Percentiles rank a stretch among this genome's conserved stretches.
Conservation (phyloP, 2,797 vertebrate genomes). For the Mycteria americana region DNA sequence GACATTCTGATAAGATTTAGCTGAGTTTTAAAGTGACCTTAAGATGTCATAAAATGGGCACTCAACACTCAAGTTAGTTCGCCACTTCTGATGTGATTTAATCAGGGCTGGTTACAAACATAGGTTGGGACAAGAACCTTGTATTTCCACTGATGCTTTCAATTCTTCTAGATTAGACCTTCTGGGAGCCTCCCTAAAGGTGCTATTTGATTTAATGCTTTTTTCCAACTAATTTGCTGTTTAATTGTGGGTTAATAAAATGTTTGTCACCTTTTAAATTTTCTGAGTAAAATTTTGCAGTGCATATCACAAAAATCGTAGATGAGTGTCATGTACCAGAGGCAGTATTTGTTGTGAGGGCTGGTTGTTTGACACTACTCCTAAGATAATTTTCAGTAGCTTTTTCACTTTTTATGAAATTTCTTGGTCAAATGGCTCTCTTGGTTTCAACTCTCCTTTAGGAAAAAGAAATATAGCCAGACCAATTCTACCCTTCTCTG, state of each 20-base stretch:
- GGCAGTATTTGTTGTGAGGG: neutral
- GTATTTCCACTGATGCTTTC: neutral
- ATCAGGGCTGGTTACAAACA: neutral
- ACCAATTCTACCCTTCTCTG: neutral
- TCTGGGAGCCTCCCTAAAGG: neutral
- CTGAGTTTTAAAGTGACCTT: neutral
- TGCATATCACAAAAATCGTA: neutral
- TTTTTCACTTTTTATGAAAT: neutral
- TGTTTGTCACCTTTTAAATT: neutral
- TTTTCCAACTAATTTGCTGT: neutral
- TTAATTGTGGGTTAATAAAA: neutral
- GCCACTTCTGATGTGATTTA: neutral
- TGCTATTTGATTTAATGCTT: neutral
- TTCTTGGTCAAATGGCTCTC: neutral
- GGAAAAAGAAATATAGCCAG: neutral
- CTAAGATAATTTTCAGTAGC: neutral
- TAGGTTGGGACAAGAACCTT: neutral
- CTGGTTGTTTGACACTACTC: neutral
- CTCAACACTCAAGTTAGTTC: neutral
- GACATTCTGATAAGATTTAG: neutral
- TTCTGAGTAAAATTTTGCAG: neutral
- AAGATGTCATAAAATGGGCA: neutral
- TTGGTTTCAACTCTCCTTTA: neutral
- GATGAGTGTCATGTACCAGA: neutral
- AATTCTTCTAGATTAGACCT: neutral